phyloP scores from a whole-genome alignment of 2,888 invertebrate genomes.

The Lasioglossum leucozonium region DNA sequence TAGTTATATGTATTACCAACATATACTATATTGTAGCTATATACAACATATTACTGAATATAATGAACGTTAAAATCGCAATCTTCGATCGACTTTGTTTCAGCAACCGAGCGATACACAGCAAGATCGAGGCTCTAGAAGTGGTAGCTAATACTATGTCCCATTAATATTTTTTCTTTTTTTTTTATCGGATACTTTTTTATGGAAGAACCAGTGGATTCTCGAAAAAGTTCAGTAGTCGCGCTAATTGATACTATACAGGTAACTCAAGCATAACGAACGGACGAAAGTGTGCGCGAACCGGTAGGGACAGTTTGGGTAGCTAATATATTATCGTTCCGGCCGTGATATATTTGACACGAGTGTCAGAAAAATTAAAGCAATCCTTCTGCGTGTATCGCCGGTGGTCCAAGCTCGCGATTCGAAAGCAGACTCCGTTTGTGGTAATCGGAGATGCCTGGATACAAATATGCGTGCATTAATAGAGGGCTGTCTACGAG shows the following conservation, averaged over 20 bases:
- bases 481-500: slow-evolving; percentile 73
- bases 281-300: slow-evolving; percentile 7
- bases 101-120: background rate
- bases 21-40: too few relatives aligned
- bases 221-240: slow-evolving; percentile 8
- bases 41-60: too few relatives aligned
- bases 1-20: background rate
- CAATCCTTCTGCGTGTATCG: slow-evolving; percentile 79
- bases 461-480: slow-evolving; percentile 83
- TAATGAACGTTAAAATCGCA: too few relatives aligned
- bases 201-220: background rate
- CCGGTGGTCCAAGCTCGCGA: slow-evolving; percentile 78
- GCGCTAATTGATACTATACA: slow-evolving; percentile 11
- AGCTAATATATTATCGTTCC: slow-evolving; percentile 79
- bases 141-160: background rate
- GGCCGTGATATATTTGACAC: slow-evolving; percentile 81
- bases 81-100: background rate
- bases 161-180: background rate
- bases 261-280: slow-evolving; percentile 28
- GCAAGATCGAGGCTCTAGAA: background rate
- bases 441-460: slow-evolving; percentile 83
- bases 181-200: background rate
- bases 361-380: slow-evolving; percentile 83
- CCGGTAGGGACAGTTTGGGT: slow-evolving; percentile 37
- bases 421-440: slow-evolving; percentile 60